phyloP scores from a whole-genome alignment of 2,113 vertebrate species.

The Mungos mungo region DNA sequence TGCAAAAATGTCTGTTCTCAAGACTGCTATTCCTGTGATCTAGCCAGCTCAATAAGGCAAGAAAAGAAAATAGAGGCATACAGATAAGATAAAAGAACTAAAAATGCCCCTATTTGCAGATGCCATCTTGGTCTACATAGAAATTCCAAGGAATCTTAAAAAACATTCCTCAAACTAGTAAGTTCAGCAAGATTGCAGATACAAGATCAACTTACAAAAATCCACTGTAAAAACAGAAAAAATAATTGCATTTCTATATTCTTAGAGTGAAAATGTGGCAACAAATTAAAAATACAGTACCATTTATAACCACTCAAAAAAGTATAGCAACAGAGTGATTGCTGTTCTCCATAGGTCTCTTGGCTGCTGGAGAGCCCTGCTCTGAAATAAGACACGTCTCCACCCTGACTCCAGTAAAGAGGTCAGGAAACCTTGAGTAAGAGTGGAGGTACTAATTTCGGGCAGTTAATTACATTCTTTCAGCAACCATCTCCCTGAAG shows the following conservation, averaged over 20 bases:
- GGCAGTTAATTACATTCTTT: constrained; percentile 80
- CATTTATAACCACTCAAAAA: not conserved
- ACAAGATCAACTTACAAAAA: constrained; percentile 8
- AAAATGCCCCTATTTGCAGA: not conserved
- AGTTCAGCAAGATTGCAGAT: not conserved
- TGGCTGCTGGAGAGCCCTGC: not conserved
- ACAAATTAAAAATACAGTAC: constrained; percentile 16
- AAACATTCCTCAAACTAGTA: not conserved
- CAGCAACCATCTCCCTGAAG: constrained; percentile 72
- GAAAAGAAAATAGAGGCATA: constrained; percentile 27
- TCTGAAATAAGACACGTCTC: constrained; percentile 48
- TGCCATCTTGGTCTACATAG: not conserved
- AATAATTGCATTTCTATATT: not conserved
- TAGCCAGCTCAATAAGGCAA: constrained; percentile 13
- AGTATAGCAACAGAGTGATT: not conserved
- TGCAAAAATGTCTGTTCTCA: not conserved
- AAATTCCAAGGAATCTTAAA: not conserved
- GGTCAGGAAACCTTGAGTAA: constrained; percentile 75
- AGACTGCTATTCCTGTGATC: not conserved
- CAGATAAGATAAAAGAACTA: not conserved
- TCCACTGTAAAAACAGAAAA: not conserved
- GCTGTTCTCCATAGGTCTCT: not conserved
- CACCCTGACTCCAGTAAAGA: constrained; percentile 69
- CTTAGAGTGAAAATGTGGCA: not conserved
- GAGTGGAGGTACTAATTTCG: constrained; percentile 75